A percentile compares a stretch with the other conserved stretches of the same genome.
These are phyloP conservation scores for Eucera pruinosa DNA, from an alignment of 2,888 invertebrate species.

Conservation along the genomic window DNA sequence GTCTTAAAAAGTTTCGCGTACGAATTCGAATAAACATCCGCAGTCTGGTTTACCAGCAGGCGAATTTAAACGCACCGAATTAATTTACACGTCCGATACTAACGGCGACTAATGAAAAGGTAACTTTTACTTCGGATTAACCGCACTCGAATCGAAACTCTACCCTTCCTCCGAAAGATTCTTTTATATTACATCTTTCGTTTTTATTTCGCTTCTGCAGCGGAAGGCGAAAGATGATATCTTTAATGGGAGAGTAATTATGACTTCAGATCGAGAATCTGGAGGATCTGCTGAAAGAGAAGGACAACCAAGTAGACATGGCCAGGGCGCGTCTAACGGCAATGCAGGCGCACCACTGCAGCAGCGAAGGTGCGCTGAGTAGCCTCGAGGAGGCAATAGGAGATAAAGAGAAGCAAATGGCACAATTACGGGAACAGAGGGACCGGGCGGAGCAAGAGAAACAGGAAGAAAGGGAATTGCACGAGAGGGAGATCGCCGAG, in stretches of 20 bases:
- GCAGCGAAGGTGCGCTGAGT: conserved; percentile 96
- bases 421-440: conserved; percentile 96
- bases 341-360: conserved; percentile 97
- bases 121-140: too few relatives aligned
- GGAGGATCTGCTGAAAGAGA: conserved; percentile 98
- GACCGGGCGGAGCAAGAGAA: conserved; percentile 98
- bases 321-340: conserved; percentile 95
- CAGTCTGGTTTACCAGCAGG: too few relatives aligned
- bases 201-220: too few relatives aligned
- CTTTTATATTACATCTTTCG: too few relatives aligned
- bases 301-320: conserved; percentile 99
- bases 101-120: too few relatives aligned
- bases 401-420: conserved; percentile 99
- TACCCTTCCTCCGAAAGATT: too few relatives aligned
- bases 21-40: too few relatives aligned
- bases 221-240: neutral
- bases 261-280: conserved; percentile 94
- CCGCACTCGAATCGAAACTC: too few relatives aligned
- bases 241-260: conserved; percentile 10
- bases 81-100: too few relatives aligned
- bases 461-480: conserved; percentile 96
- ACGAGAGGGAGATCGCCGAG: conserved; percentile 96
- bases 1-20: too few relatives aligned
- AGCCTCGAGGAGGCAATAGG: conserved; percentile 97
- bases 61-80: too few relatives aligned